Base-by-base conservation (phyloP, 2,113 vertebrate genomes). In the Dermatemys mawii region DNA sequence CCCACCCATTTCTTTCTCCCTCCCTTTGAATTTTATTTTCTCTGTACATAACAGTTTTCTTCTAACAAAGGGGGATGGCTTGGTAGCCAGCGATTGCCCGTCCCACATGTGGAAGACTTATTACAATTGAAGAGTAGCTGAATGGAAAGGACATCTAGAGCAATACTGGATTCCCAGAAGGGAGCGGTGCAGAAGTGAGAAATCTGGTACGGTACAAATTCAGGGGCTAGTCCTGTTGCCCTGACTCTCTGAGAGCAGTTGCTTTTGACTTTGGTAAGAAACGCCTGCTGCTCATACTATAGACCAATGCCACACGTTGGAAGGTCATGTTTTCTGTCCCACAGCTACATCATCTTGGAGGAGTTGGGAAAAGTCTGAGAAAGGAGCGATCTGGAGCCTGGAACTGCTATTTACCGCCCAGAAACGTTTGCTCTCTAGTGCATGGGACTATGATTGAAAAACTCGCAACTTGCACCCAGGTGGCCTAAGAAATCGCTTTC, bases 21-120 rank as follows among this genome's bases (percentile, higher is more conserved):
- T 27, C 38, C 35, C 38, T 75, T 73, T 41, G 38, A 22, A 73
- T 73, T 44, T 35, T 49, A n/a, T n/a, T n/a, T 88, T 35, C 50
- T 50, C 22, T n/a, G 3, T 48, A 22, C 11, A 38, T 8, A 57
- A 32, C 14, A 14, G 41, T 67, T 81, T 10, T 27, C 1, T 24
- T 38, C 57, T 2, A 83, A 26, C 21, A 53, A 53, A 17, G 0
- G n/a, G 1, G 70, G 8, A 4, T 6, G 21, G 41, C 11, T 86
- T 63, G 81, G 3, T 24, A 63, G 78, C 11, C 46, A 1, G 3
- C 17, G 17, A 49, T 70, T 11, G 22, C 4, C 1, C 13, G 26
- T 86, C 41, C 13, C 63, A 6, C 50, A 2, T 0, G 22, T 35
- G 8, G 35, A 57, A 86, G 35, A 38, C 17, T 0, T 0, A 17